Conservation (phyloP, 1,140 invertebrate genomes). For the Arion vulgaris region DNA sequence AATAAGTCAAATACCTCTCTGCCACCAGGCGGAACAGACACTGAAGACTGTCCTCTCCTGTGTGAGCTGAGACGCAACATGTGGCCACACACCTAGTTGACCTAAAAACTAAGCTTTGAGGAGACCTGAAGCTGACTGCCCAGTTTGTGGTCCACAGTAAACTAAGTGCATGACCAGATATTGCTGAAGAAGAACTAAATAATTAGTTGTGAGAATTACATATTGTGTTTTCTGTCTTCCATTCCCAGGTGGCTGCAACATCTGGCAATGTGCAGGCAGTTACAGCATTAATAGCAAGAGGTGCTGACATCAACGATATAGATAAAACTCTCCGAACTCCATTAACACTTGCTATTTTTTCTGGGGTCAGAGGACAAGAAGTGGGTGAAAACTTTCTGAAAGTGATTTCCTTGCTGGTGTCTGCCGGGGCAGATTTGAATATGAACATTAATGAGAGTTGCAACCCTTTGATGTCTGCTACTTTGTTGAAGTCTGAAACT, state of each 20-base stretch:
- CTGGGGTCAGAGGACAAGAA: conserved; percentile 27
- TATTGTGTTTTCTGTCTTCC: too few species aligned
- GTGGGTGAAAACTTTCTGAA: conserved; percentile 36
- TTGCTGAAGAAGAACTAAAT: too few species aligned
- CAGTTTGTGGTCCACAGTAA: too few species aligned
- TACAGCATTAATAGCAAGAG: conserved; percentile 37
- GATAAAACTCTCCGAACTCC: conserved; percentile 46
- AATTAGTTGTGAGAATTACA: too few species aligned
- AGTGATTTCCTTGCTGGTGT: conserved; percentile 46
- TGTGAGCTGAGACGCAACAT: too few species aligned
- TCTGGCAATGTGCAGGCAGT: conserved; percentile 45
- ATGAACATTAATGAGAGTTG: conserved; percentile 42
- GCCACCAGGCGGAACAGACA: too few species aligned
- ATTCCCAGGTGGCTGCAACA: conserved; percentile 42
- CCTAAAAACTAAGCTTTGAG: too few species aligned
- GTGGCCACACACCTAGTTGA: too few species aligned
- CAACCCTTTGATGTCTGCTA: conserved; percentile 45
- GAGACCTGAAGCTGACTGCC: too few species aligned
- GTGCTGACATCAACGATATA: conserved; percentile 46
- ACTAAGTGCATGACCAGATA: too few species aligned
- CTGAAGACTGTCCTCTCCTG: too few species aligned
- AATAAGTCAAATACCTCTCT: too few species aligned
- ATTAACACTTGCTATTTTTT: conserved; percentile 45
- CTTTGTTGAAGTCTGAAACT: conserved; percentile 25
- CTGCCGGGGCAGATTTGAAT: conserved; percentile 47